Base-by-base conservation (phyloP, 2,888 invertebrate species). In the Lasioglossum calceatum region DNA sequence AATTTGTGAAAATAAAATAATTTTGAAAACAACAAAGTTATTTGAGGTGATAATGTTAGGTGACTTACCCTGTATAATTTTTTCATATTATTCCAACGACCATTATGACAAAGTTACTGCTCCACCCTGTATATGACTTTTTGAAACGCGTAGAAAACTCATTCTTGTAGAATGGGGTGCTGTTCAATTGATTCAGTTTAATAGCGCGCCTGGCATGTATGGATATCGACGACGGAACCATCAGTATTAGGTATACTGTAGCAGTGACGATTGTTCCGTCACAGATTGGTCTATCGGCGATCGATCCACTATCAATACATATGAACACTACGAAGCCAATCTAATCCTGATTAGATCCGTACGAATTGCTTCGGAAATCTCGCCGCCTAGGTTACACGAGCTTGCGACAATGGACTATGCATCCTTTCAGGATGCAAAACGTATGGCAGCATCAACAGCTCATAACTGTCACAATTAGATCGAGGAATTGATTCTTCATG, bases 331-430 rank as follows among this genome's bases (percentile, higher is more conserved):
- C 75, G 61, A 74, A 42, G 74, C 39, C 71, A 86, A 86, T 86
- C 82, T 79, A 82, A 85, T 78, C 77, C 77, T 86, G 82, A 87
- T 85, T 87, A 87, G 82, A 87, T 82, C 82, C 77, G 77, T 77
- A 79, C 79, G 77, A 77, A 77, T 79, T 39, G 67, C 77, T 86
- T 64, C 58, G 70, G 77, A 77, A 82, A 79, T 80, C 67, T 61
- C 19, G 54, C 16, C 64, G 0, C 14, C n/a, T 47, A 32, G 42
- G 14, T 23, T 23, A 67, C 39, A 47, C 7, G 36, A 14, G 54
- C 14, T 44, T 54, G 2, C 32, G 42, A 19, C 5, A 23, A 23
- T 19, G 32, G 58, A 32, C 44, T 7, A 32, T n/a, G n/a, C n/a
- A 58, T 4, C 10, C n/a, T n/a, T 54, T 12, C 58, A 1, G n/a